phyloP scores from a whole-genome alignment of 2,888 invertebrate genomes.

The Lithophane ornitopus region DNA sequence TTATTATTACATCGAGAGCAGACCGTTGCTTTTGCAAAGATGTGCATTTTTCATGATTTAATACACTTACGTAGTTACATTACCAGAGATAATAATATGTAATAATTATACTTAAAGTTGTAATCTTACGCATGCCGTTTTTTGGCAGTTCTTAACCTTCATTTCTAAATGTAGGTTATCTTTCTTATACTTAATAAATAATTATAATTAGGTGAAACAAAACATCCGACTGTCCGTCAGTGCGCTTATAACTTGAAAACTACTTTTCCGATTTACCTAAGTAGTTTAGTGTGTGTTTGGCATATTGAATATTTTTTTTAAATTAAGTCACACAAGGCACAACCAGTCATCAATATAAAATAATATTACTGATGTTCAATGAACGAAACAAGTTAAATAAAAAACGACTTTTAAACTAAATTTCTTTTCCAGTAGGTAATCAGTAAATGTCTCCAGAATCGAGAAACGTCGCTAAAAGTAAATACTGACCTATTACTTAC shows the following conservation, averaged over 20 bases:
- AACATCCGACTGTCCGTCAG: neutral
- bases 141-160: slow-evolving; percentile 4
- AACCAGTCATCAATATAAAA: neutral
- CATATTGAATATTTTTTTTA: neutral
- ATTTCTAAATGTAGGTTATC: slow-evolving; percentile 28
- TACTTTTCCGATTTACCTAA: neutral
- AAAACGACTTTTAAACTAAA: slow-evolving; percentile 9
- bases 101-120: slow-evolving; percentile 16
- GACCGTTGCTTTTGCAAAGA: slow-evolving; percentile 20
- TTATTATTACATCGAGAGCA: slow-evolving; percentile 18
- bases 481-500: slow-evolving; percentile 2
- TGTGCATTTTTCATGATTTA: slow-evolving; percentile 35
- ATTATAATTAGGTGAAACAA: neutral
- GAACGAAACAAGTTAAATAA: slow-evolving; percentile 2
- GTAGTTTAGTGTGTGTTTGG: neutral
- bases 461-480: neutral
- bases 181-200: neutral
- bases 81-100: neutral
- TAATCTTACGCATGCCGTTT: neutral
- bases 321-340: neutral
- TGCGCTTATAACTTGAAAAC: neutral
- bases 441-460: slow-evolving; percentile 24
- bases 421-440: slow-evolving; percentile 24
- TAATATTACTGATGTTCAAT: slow-evolving; percentile 7
- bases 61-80: neutral